Evolutionary conservation across 2,113 vertebrate species (phyloP).

Genomic region (Amphilophus citrinellus): DNA sequence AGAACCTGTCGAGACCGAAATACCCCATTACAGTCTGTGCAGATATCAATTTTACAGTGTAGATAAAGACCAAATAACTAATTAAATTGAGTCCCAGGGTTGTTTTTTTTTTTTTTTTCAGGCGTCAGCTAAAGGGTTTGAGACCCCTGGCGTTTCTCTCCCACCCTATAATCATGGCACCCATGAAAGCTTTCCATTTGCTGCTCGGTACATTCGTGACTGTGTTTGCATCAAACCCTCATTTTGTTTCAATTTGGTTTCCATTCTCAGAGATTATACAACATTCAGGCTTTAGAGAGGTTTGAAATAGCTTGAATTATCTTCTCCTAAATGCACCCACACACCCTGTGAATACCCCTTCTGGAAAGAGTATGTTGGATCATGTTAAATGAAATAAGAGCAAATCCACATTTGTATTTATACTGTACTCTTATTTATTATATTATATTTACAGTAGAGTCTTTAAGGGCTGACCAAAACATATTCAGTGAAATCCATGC

Average conservation of each 20-base stretch:
- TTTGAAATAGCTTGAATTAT: constrained; percentile 14
- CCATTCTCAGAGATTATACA: constrained; percentile 9
- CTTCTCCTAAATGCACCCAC: constrained; percentile 6
- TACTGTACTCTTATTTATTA: constrained; percentile 1
- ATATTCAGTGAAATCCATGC: background rate
- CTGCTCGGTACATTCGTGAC: background rate
- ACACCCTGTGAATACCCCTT: background rate
- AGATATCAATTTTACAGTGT: background rate
- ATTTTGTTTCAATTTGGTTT: constrained; percentile 24
- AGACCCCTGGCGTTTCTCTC: background rate
- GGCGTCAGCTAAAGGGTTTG: background rate
- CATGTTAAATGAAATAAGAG: constrained; percentile 23
- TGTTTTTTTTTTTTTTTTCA: background rate
- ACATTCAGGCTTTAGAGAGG: constrained; percentile 5
- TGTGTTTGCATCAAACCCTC: constrained; percentile 11
- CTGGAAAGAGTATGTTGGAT: constrained; percentile 19
- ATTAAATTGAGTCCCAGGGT: background rate
- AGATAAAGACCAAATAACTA: background rate
- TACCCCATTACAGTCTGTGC: background rate
- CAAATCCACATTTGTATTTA: background rate
- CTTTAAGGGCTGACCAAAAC: background rate
- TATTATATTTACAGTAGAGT: constrained; percentile 4
- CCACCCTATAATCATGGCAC: background rate
- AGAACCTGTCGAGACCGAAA: background rate
- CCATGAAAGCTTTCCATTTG: background rate